Base-by-base conservation (phyloP, 1,140 invertebrate species). In the Drosophila nigrodunni region DNA sequence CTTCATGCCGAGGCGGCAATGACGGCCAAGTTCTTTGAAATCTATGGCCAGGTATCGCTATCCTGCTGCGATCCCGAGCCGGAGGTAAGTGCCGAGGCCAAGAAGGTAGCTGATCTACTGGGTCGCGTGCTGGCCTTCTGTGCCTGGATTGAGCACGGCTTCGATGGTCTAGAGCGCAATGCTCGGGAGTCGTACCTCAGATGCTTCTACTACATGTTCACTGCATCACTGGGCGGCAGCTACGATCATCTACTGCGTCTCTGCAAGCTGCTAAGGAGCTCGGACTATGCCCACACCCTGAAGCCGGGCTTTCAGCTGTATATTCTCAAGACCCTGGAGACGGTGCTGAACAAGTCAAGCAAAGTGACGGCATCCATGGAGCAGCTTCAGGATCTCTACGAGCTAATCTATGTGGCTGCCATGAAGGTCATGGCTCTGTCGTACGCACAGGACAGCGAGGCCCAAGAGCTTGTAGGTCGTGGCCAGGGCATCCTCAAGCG, bases 1-100 rank as follows among this genome's bases (percentile, higher is more conserved):
- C 92, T 97, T 0, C 95, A 97, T 82, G 94, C 94, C 21, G 96
- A 97, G 89, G 93, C 94, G 10, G 94, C 95, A 43, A 94, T 96
- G 43, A 96, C 95, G 94, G 71, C 94, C 93, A 93, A 95, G 93
- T 92, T 93, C 94, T 67, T 93, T 21, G 92, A 92, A 43, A 80
- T 92, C 9, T 92, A 86, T 62, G 67, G 77, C n/a, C 93, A 93
- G 9, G 80, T 95, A 55, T 93, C 93, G 18, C 92, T 91, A 61
- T 93, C 93, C 13, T 94, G 93, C 74, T 75, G 76, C 6, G 92
- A 92, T 67, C 18, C 49, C 0, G 91, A 92, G 11, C 7, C 54
- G 0, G 46, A 39, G 6, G 82, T 92, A 2, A 67, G 59, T 1
- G 70, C 57, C 0, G 82, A 92, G 46, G 92, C 92, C 0, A 60